These are phyloP conservation scores for Drosophila subquinaria DNA, from an alignment of 2,888 invertebrate species.

Conservation along the genomic window DNA sequence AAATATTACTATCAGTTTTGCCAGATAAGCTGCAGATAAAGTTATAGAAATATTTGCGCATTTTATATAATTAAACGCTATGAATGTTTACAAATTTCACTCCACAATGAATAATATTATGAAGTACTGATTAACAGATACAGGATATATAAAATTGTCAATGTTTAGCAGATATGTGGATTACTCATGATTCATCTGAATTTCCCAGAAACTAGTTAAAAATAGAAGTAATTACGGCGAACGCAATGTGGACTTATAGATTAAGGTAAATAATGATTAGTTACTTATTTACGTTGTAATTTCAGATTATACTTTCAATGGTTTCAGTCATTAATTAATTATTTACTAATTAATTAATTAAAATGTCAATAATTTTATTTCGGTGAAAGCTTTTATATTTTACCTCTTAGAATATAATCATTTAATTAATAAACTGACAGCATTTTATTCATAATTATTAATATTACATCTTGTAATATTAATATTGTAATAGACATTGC, in stretches of 20 bases:
- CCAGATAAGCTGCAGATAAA: constrained; percentile 41
- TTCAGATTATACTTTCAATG: not conserved
- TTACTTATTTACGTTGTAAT: no score
- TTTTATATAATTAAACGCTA: constrained; percentile 38
- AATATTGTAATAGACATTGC: no score
- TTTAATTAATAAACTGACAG: no score
- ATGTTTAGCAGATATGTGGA: constrained; percentile 1
- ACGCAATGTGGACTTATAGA: not conserved
- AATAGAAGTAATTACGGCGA: not conserved
- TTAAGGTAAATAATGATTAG: no score
- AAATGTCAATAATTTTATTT: no score
- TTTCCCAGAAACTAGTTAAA: not conserved
- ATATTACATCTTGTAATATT: no score
- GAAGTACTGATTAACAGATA: constrained; percentile 18
- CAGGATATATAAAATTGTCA: not conserved
- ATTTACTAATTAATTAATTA: constrained; percentile 1
- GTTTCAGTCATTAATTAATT: not conserved
- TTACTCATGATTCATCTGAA: not conserved
- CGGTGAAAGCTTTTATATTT: no score
- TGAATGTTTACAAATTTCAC: constrained; percentile 28
- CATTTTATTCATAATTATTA: no score
- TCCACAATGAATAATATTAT: constrained; percentile 8
- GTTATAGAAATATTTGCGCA: constrained; percentile 19
- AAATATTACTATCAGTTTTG: constrained; percentile 41
- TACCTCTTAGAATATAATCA: no score